phyloP scores from a whole-genome alignment of 1,140 invertebrate genomes.

The Pentalonia nigronervosa region DNA sequence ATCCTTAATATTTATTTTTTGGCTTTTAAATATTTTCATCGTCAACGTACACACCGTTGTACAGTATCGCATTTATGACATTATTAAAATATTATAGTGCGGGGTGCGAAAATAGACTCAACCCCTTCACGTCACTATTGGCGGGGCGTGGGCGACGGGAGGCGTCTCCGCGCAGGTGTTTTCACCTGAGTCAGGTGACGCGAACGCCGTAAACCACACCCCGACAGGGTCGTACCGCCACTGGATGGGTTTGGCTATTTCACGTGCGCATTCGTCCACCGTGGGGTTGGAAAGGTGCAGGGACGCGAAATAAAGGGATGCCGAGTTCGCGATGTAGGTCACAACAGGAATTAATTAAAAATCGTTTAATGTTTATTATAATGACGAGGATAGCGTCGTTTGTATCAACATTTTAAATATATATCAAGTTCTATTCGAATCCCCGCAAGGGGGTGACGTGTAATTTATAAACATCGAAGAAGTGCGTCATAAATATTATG shows the following conservation, averaged over 20 bases:
- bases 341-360: neutral
- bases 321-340: neutral
- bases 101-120: neutral
- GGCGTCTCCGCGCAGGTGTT: constrained; percentile 47
- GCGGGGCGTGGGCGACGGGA: neutral
- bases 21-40: neutral
- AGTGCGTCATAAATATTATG: neutral
- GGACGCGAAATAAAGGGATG: neutral
- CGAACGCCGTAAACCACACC: constrained; percentile 44
- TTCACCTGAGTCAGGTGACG: constrained; percentile 46
- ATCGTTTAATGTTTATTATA: neutral
- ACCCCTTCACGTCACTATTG: neutral
- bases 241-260: constrained; percentile 5
- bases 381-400: neutral
- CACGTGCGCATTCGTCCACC: neutral
- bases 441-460: neutral
- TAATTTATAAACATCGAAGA: neutral
- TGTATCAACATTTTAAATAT: neutral
- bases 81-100: neutral
- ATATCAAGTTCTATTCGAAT: neutral
- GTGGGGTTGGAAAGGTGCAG: neutral
- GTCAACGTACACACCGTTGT: neutral
- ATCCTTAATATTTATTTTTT: neutral
- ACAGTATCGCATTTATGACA: neutral
- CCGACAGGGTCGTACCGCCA: neutral